phyloP scores from a whole-genome alignment of 2,113 vertebrate genomes.

The Rynchops niger region DNA sequence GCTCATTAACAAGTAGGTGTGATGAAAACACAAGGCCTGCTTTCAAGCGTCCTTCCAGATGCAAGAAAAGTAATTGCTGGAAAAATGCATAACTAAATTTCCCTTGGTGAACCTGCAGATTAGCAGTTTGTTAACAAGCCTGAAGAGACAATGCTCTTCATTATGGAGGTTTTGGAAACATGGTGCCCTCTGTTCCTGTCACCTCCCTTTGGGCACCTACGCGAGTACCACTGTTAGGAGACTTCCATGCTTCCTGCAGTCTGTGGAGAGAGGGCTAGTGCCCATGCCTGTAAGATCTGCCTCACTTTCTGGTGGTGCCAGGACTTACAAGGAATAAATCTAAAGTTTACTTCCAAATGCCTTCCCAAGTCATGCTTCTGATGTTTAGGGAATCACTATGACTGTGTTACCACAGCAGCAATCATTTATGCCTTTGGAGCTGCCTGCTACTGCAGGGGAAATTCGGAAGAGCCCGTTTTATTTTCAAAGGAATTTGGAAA shows the following conservation, averaged over 20 bases:
- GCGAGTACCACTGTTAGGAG: background rate
- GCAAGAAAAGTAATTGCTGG: background rate
- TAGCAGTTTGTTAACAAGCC: background rate
- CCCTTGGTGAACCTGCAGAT: background rate
- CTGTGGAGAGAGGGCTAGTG: background rate
- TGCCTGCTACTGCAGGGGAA: background rate
- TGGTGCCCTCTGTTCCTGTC: background rate
- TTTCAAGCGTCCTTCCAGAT: background rate
- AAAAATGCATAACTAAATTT: background rate
- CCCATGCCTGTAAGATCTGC: background rate
- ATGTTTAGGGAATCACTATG: background rate
- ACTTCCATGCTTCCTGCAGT: background rate
- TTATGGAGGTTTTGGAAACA: background rate
- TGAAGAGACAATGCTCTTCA: background rate
- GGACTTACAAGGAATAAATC: background rate
- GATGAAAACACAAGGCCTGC: background rate
- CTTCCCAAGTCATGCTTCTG: background rate
- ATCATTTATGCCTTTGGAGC: background rate
- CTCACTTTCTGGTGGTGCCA: background rate
- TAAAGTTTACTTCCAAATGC: background rate
- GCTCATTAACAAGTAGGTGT: background rate
- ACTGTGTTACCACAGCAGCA: background rate
- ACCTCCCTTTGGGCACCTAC: background rate
- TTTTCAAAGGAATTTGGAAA: constrained; percentile 22
- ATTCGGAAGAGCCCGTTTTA: background rate